Evolutionary conservation across 1,140 invertebrate species (phyloP).

Genomic region (Diachasmimorpha longicaudata): DNA sequence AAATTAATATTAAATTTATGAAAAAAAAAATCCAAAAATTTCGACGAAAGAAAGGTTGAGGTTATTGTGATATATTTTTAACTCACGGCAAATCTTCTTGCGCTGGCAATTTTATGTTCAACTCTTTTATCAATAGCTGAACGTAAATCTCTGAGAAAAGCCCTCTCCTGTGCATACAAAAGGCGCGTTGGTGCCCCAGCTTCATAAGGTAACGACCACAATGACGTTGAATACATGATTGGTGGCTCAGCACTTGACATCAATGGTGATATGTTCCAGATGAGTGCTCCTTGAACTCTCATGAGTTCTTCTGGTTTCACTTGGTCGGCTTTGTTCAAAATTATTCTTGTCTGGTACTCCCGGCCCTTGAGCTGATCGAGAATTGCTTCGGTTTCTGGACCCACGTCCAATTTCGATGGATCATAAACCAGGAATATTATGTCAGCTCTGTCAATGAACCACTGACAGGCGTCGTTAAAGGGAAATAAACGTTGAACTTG

Average conservation of each 20-base stretch:
- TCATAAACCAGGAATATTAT: slow-evolving; percentile 95
- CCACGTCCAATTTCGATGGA: slow-evolving; percentile 92
- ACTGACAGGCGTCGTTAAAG: slow-evolving; percentile 95
- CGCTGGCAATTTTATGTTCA: slow-evolving; percentile 92
- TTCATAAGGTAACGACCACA: slow-evolving; percentile 89
- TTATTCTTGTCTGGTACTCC: slow-evolving; percentile 89
- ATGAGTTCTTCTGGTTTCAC: slow-evolving; percentile 92
- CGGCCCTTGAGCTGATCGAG: slow-evolving; percentile 91
- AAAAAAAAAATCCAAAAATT: background rate
- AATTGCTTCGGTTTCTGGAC: slow-evolving; percentile 92
- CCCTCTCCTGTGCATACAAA: slow-evolving; percentile 85
- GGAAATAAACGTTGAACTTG: slow-evolving; percentile 92
- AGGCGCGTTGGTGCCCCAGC: slow-evolving; percentile 77
- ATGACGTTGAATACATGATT: slow-evolving; percentile 89
- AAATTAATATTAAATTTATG: background rate
- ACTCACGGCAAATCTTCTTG: slow-evolving; percentile 89
- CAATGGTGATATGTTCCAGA: slow-evolving; percentile 95
- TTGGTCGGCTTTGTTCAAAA: slow-evolving; percentile 94
- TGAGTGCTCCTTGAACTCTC: slow-evolving; percentile 89
- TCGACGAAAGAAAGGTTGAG: background rate
- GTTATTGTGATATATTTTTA: background rate
- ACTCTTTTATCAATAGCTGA: slow-evolving; percentile 85
- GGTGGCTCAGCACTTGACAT: slow-evolving; percentile 94
- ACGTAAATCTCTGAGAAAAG: slow-evolving; percentile 84
- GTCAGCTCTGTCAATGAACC: slow-evolving; percentile 95